Conservation (phyloP, 2,888 invertebrate genomes). For the Drosophila meridiana region DNA sequence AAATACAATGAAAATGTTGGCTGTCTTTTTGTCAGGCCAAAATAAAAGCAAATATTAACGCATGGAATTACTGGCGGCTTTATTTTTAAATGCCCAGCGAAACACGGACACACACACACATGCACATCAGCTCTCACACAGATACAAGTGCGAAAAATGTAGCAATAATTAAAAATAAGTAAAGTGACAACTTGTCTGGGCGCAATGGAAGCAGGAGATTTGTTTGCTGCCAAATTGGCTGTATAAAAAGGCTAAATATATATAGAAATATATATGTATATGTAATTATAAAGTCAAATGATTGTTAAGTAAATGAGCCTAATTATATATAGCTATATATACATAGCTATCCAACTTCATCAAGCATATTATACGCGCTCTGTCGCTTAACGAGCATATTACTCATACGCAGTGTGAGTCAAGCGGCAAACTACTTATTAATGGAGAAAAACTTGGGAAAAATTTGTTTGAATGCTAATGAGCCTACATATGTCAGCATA, state of each 20-base stretch:
- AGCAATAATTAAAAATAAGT: conserved; percentile 53
- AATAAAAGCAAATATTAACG: conserved; percentile 53
- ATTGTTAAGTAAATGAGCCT: conserved; percentile 31
- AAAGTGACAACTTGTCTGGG: conserved; percentile 68
- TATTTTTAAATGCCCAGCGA: conserved; percentile 69
- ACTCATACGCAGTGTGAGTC: conserved; percentile 59
- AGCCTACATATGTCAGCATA: conserved; percentile 5
- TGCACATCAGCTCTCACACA: conserved; percentile 10
- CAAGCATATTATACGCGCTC: conserved; percentile 47
- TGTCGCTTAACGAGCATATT: conserved; percentile 34
- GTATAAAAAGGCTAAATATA: conserved; percentile 21
- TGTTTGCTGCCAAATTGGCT: conserved; percentile 70
- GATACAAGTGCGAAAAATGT: conserved; percentile 35
- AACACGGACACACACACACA: conserved; percentile 24
- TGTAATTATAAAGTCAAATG: conserved; percentile 29
- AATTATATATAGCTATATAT: neutral
- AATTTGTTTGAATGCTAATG: conserved; percentile 13
- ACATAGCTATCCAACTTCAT: neutral
- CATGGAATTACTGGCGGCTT: conserved; percentile 66
- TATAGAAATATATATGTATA: neutral
- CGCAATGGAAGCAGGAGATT: conserved; percentile 51
- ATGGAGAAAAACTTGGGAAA: conserved; percentile 10
- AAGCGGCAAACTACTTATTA: conserved; percentile 18
- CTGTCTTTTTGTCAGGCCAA: conserved; percentile 28
- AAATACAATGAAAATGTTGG: conserved; percentile 19